phyloP scores from a whole-genome alignment of 1,140 invertebrate species.

The Bombus waltoni region DNA sequence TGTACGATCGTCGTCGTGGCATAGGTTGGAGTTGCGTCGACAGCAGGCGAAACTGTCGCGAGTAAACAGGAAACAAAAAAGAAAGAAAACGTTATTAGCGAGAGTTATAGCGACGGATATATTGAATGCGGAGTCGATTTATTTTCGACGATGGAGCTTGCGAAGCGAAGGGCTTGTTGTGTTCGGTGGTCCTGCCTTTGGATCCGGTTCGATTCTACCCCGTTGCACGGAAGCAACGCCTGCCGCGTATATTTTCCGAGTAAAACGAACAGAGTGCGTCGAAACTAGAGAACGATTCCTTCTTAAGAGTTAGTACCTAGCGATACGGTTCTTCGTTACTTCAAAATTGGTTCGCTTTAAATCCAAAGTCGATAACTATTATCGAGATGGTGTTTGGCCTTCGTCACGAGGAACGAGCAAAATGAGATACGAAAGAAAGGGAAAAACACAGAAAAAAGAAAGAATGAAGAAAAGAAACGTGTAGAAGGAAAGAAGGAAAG shows the following conservation, averaged over 20 bases:
- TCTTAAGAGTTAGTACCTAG: constrained; percentile 43
- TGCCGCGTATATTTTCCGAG: constrained; percentile 49
- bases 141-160: no score
- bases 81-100: not conserved
- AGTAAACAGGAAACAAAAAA: not conserved
- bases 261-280: constrained; percentile 25
- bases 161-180: not conserved
- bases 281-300: constrained; percentile 31
- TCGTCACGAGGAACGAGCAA: not conserved
- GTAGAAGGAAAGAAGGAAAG: not conserved
- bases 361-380: constrained; percentile 34
- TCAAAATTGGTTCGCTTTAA: constrained; percentile 48
- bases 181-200: constrained; percentile 36
- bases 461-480: not conserved
- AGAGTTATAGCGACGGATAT: not conserved
- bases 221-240: constrained; percentile 9
- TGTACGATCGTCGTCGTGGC: constrained; percentile 15
- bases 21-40: constrained; percentile 30
- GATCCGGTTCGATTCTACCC: constrained; percentile 21
- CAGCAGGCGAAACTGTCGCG: not conserved
- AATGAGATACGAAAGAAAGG: not conserved
- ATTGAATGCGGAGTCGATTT: not conserved
- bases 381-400: constrained; percentile 30
- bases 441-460: not conserved
- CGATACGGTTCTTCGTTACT: constrained; percentile 48